These are phyloP conservation scores for Festucalex cinctus DNA, from an alignment of 2,113 vertebrate genomes.

Conservation along the genomic window DNA sequence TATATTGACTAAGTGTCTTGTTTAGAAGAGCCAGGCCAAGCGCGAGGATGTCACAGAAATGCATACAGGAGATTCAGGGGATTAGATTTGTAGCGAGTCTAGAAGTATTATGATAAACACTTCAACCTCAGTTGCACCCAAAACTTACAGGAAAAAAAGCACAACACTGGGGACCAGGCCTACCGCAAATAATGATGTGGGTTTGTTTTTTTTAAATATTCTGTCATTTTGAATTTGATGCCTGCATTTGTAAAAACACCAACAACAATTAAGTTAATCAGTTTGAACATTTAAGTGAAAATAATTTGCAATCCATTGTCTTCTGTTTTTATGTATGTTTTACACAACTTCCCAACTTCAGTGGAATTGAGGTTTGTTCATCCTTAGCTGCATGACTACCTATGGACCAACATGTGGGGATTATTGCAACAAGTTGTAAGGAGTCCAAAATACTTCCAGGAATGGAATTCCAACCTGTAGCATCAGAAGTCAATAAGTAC, in stretches of 20 bases:
- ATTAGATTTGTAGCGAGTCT: conserved; percentile 35
- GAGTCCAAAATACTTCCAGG: not conserved
- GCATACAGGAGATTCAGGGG: conserved; percentile 55
- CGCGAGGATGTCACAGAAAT: conserved; percentile 52
- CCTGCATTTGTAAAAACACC: no score
- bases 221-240: no score
- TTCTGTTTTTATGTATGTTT: no score
- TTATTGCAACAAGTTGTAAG: not conserved
- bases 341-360: no score
- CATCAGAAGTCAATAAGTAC: conserved; percentile 45
- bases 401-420: no score
- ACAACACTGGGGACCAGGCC: not conserved
- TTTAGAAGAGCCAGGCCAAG: conserved; percentile 9
- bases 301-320: no score
- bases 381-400: no score
- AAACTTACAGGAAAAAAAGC: not conserved
- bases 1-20: conserved; percentile 65
- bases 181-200: not conserved
- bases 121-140: conserved; percentile 5
- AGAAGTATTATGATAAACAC: conserved; percentile 31
- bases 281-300: no score
- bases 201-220: no score
- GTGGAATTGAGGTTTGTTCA: no score
- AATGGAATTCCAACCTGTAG: not conserved
- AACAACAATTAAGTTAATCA: no score